A percentile compares a stretch with the other conserved stretches of the same genome.
These are phyloP conservation scores for Lochmaea crataegi DNA, from an alignment of 2,888 invertebrate species.

Conservation along the genomic window DNA sequence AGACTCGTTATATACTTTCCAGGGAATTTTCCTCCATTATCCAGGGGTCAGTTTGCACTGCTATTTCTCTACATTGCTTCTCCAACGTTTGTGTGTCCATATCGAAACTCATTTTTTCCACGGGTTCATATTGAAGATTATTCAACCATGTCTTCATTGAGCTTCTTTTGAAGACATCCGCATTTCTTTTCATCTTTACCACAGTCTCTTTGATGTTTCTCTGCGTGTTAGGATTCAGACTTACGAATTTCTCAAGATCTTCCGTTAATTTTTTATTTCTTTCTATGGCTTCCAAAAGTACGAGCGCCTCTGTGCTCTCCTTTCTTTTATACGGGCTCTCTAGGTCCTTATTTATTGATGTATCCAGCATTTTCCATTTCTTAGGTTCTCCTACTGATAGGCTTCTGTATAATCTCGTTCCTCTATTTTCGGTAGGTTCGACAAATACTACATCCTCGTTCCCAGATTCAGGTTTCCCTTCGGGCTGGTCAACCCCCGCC, in stretches of 20 bases:
- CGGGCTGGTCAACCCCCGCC: constrained; percentile 6
- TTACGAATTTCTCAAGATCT: constrained; percentile 8
- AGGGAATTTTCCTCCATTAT: too few species aligned
- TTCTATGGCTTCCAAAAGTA: constrained; percentile 6
- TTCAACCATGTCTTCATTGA: too few species aligned
- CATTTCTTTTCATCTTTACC: too few species aligned
- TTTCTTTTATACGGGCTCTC: constrained; percentile 14
- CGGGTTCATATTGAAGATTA: too few species aligned
- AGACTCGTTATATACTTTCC: neutral
- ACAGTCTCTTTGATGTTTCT: constrained; percentile 4
- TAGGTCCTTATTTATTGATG: constrained; percentile 7
- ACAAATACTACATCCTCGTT: neutral
- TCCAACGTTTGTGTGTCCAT: too few species aligned
- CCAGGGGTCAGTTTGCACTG: too few species aligned
- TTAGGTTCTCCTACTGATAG: constrained; percentile 1
- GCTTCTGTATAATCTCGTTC: constrained; percentile 12
- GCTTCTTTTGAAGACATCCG: too few species aligned
- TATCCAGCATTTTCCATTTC: constrained; percentile 3
- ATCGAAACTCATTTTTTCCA: too few species aligned
- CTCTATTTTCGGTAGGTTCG: neutral
- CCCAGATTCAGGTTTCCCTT: constrained; percentile 8
- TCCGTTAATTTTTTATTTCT: constrained; percentile 4
- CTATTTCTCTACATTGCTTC: too few species aligned
- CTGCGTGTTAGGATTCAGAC: constrained; percentile 2
- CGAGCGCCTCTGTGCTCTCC: constrained; percentile 11